Conservation (phyloP, 2,797 vertebrate species). For the Strix occidentalis region DNA sequence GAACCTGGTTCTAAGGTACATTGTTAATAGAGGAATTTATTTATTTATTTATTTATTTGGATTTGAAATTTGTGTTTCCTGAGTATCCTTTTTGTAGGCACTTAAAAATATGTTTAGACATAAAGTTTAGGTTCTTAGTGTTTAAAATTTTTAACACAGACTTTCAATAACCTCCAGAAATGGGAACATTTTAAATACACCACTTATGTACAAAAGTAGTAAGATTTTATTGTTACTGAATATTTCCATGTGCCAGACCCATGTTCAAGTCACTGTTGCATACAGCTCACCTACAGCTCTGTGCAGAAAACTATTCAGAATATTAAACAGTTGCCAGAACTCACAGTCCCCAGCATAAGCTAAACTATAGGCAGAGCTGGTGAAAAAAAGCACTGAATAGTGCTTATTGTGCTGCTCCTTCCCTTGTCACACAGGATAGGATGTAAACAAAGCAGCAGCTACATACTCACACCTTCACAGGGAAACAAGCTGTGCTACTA, state of each 20-base stretch:
- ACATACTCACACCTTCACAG: neutral
- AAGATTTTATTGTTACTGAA: neutral
- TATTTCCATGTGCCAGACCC: neutral
- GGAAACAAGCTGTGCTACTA: neutral
- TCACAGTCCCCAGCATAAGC: fast-evolving
- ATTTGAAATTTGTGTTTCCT: neutral
- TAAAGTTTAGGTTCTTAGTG: neutral
- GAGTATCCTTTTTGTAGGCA: neutral
- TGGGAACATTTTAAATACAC: neutral
- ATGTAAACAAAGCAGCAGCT: neutral
- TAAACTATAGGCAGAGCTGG: neutral
- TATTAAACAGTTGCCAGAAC: neutral
- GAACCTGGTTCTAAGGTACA: slow-evolving; percentile 86
- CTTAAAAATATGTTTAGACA: neutral
- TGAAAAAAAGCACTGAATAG: neutral
- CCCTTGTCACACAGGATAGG: neutral
- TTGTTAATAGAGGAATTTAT: neutral
- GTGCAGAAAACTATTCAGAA: neutral
- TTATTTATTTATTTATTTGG: neutral
- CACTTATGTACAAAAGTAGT: neutral
- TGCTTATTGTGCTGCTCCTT: neutral
- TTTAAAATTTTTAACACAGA: neutral
- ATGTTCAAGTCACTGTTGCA: neutral
- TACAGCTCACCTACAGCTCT: neutral
- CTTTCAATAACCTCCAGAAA: neutral